Percentiles rank a stretch among this genome's conserved stretches.
phyloP scores from a whole-genome alignment of 2,888 invertebrate species.

The Dromius quadrimaculatus region DNA sequence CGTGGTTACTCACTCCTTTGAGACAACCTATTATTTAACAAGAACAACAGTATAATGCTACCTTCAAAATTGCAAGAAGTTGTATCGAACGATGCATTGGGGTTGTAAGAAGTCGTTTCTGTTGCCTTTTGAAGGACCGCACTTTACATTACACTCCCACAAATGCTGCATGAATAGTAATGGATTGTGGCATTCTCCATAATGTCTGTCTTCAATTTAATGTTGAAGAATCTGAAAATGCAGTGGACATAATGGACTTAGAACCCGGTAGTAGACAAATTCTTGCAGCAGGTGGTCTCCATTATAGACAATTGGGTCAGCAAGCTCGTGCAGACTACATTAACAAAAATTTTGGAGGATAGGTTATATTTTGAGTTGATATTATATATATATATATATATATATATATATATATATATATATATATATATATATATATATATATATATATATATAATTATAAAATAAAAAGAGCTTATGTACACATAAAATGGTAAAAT shows the following conservation, averaged over 20 bases:
- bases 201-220: slow-evolving; percentile 42
- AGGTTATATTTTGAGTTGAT: background rate
- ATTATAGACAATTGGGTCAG: slow-evolving; percentile 10
- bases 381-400: background rate
- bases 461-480: background rate
- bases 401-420: too few species aligned
- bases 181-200: slow-evolving; percentile 41
- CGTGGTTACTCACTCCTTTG: slow-evolving; percentile 54
- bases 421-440: too few species aligned
- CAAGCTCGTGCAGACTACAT: background rate
- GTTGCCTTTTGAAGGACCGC: slow-evolving; percentile 29
- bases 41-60: slow-evolving; percentile 54
- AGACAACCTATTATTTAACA: slow-evolving; percentile 52
- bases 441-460: too few species aligned
- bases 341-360: background rate
- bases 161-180: slow-evolving; percentile 38
- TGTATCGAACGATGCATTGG: slow-evolving; percentile 54
- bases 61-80: slow-evolving; percentile 52
- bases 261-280: background rate
- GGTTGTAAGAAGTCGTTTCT: slow-evolving; percentile 54
- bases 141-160: slow-evolving; percentile 35
- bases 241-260: background rate
- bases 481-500: too few species aligned
- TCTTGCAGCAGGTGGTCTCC: background rate
- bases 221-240: slow-evolving; percentile 3